Evolutionary conservation across 2,888 invertebrate genomes (phyloP).

Genomic region (Zygogramma bicolorata): DNA sequence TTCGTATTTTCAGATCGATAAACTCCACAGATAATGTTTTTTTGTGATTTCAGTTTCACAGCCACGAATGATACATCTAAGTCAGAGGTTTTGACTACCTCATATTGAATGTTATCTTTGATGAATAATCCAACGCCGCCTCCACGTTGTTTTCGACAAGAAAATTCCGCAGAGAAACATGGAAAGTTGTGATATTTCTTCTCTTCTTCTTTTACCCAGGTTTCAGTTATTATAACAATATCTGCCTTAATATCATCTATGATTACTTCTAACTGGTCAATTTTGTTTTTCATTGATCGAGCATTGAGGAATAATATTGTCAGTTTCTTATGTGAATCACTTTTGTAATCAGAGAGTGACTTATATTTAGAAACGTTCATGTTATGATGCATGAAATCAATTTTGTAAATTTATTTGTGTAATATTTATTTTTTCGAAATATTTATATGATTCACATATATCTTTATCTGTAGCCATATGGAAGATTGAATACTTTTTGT

Average conservation of each 20-base stretch:
- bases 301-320: not conserved
- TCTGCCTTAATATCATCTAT: not conserved
- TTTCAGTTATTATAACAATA: not conserved
- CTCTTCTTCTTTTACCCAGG: not conserved
- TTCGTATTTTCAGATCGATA: not conserved
- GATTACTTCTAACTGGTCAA: not conserved
- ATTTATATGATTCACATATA: not conserved
- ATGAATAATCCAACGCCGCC: not conserved
- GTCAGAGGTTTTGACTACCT: not conserved
- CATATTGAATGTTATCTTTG: not conserved
- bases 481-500: not conserved
- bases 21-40: not conserved
- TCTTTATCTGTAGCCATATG: not conserved
- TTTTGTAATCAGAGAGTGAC: not conserved
- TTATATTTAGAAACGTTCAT: not conserved
- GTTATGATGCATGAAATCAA: not conserved
- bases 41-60: not conserved
- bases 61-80: not conserved
- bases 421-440: not conserved
- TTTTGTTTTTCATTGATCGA: not conserved
- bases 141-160: not conserved
- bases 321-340: not conserved
- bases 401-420: not conserved
- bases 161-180: not conserved
- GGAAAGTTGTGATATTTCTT: not conserved